Conservation (phyloP, 2,113 vertebrate genomes). For the Ornithorhynchus anatinus region DNA sequence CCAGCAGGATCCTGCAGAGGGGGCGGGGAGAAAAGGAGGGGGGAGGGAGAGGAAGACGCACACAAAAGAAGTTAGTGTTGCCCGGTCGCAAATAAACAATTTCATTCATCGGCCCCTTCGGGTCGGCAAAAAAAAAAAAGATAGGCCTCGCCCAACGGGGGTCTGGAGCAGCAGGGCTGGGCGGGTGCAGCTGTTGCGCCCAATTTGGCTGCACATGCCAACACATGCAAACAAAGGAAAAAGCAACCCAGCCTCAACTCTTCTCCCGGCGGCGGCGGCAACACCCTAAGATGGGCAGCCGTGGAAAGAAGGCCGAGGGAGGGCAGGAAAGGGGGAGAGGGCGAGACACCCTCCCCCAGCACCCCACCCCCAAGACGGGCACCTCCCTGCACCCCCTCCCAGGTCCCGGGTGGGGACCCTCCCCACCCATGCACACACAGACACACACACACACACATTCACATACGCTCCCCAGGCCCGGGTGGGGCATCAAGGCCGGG, state of each 20-base stretch:
- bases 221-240: constrained; percentile 75
- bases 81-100: no score
- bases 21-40: background rate
- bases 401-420: background rate
- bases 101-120: no score
- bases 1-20: constrained; percentile 78
- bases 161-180: background rate
- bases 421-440: no score
- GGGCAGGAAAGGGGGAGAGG: background rate
- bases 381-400: background rate
- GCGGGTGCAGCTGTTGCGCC: constrained; percentile 62
- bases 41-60: background rate
- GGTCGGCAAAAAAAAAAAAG: no score
- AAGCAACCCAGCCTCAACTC: constrained; percentile 53
- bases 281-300: background rate
- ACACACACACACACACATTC: no score
- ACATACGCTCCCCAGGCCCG: no score
- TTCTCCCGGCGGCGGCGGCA: constrained; percentile 14
- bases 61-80: constrained; percentile 29
- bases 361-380: background rate
- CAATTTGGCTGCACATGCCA: constrained; percentile 63
- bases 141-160: background rate
- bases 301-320: background rate
- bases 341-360: background rate
- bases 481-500: no score